A percentile compares a stretch with the other conserved stretches of the same genome.
phyloP scores from a whole-genome alignment of 2,888 invertebrate genomes.

The Pardosa pseudoannulata region DNA sequence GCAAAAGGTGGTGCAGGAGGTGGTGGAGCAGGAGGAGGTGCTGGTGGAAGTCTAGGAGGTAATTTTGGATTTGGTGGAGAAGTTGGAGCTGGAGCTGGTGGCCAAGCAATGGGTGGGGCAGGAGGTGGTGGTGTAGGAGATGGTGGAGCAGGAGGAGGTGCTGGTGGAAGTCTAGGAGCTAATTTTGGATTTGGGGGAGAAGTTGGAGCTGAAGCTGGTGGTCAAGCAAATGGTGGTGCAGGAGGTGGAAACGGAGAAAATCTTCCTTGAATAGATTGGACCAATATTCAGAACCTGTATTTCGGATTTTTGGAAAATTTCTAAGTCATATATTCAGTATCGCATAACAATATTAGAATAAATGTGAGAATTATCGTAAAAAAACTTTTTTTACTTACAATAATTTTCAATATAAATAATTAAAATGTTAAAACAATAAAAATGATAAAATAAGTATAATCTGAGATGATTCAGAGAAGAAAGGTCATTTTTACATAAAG shows the following conservation, averaged over 20 bases:
- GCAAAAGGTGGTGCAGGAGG: not conserved
- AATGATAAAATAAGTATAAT: too few species aligned
- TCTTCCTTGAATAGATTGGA: too few species aligned
- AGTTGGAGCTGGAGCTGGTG: not conserved
- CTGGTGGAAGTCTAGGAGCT: not conserved
- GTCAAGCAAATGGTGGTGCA: not conserved
- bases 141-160: constrained; percentile 9
- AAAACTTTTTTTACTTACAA: too few species aligned
- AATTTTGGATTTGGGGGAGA: not conserved
- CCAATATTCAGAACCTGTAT: too few species aligned
- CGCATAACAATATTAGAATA: too few species aligned
- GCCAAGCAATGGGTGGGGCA: not conserved
- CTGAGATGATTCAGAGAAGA: too few species aligned
- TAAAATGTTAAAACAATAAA: too few species aligned
- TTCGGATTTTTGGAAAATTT: too few species aligned
- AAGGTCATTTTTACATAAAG: too few species aligned
- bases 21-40: not conserved
- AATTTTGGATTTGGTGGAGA: not conserved
- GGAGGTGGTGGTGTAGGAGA: not conserved
- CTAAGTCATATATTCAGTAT: too few species aligned
- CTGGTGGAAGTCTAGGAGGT: not conserved
- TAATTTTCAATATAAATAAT: too few species aligned
- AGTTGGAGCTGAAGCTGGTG: not conserved
- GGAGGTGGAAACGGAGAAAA: not conserved
- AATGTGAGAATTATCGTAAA: too few species aligned